Base-by-base conservation (phyloP, 2,113 vertebrate genomes). In the Rattus norvegicus region DNA sequence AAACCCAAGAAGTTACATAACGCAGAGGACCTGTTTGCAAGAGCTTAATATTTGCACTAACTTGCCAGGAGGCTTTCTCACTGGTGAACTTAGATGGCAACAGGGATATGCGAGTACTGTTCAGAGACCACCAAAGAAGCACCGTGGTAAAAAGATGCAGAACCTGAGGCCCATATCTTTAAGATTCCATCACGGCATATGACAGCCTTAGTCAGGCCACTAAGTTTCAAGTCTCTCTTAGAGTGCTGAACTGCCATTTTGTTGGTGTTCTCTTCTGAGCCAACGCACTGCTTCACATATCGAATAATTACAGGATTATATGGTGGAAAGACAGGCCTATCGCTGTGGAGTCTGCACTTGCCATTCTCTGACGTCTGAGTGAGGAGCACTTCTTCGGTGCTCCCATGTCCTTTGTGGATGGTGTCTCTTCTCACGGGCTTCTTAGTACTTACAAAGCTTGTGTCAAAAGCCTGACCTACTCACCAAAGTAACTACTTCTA, bases 251-350 rank as follows among this genome's bases (percentile, higher is more conserved):
- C n/a, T 56, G 0, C 4, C 59, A 26, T 49, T 47, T 49, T 30
- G 39, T 59, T 61, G 14, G 47, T 49, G 0, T 85, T 73, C 92
- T 95, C 96, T 65, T 47, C 67, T 95, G 47, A 95, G 65, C 22
- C 47, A 88, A 36, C 13, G 70, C 0, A 43, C 70, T 19, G 3
- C 84, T 43, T 59, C 14, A 94, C 63, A 13, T 39, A 63, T 26
- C 2, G 0, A 10, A 13, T 12, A 22, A 61, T 69, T 70, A 73
- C 63, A 39, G 47, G 83, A 93, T 85, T 97, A 19, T 70, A 33
- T 5, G 91, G 26, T 56, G 24, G 17, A 83, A 96, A 94, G 4
- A 28, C 39, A 24, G 24, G 8, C 43, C 43, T 56, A 36, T 52
- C 84, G 17, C 36, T 26, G 0, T 61, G 28, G 36, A 91, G 16